Evolutionary conservation across 2,797 vertebrate species (phyloP).

Genomic region (Mastacembelus armatus): DNA sequence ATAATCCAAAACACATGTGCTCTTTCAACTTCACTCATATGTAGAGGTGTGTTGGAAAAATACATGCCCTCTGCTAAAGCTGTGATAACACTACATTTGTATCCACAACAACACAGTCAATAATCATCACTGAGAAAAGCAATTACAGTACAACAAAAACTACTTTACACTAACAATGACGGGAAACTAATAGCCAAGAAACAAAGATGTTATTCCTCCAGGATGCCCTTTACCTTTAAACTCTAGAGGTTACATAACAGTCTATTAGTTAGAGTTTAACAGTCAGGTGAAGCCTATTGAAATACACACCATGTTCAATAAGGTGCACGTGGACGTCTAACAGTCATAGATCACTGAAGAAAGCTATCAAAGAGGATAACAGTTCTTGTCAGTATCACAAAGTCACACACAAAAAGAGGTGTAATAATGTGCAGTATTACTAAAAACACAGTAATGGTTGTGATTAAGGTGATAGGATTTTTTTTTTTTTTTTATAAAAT

Average conservation of each 20-base stretch:
- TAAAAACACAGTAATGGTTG: conserved; percentile 41
- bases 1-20: conserved; percentile 42
- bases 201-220: conserved; percentile 40
- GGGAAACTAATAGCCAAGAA: conserved; percentile 38
- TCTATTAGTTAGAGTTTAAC: conserved; percentile 80
- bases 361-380: conserved; percentile 78
- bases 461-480: conserved; percentile 44
- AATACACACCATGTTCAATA: conserved; percentile 51
- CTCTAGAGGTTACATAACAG: conserved; percentile 77
- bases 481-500: conserved; percentile 47
- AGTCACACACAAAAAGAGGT: too few relatives aligned
- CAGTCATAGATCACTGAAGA: conserved; percentile 79
- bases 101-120: conserved; percentile 54
- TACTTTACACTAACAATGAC: conserved; percentile 52
- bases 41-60: conserved; percentile 21
- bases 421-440: conserved; percentile 20
- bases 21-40: conserved; percentile 16
- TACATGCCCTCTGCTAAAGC: conserved; percentile 23
- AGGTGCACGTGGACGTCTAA: conserved; percentile 79
- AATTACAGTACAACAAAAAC: conserved; percentile 47
- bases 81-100: conserved; percentile 47
- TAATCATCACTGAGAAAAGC: conserved; percentile 53
- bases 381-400: conserved; percentile 79
- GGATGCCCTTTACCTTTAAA: conserved; percentile 44
- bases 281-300: conserved; percentile 79